A percentile compares a stretch with the other conserved stretches of the same genome.
phyloP scores from a whole-genome alignment of 2,113 vertebrate genomes.

The Callipepla squamata region DNA sequence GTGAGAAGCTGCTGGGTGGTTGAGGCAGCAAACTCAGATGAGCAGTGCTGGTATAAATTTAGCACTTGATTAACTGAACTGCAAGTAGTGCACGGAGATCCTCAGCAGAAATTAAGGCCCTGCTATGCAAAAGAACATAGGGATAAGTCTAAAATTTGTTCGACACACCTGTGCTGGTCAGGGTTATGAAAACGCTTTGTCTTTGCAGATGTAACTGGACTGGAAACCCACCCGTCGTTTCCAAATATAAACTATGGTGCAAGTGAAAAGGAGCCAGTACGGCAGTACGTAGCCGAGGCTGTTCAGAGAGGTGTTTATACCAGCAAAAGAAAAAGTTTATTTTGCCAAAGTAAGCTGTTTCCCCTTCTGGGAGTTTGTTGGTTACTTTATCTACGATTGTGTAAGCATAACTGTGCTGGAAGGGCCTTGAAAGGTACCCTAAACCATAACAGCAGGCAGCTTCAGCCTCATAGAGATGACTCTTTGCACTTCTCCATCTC shows the following conservation, averaged over 20 bases:
- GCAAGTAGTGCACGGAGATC: neutral
- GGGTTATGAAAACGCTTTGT: conserved; percentile 24
- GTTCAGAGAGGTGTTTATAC: neutral
- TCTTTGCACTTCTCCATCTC: neutral
- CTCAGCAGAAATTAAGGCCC: conserved; percentile 2
- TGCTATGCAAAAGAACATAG: conserved; percentile 17
- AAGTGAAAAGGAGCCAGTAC: neutral
- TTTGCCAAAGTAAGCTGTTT: neutral
- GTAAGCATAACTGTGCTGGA: neutral
- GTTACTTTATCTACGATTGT: neutral
- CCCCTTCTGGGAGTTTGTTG: neutral
- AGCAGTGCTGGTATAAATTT: neutral
- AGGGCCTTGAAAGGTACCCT: neutral
- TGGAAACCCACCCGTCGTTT: neutral
- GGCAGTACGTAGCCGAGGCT: neutral
- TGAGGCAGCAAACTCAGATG: neutral
- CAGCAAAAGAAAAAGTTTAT: neutral
- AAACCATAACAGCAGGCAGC: neutral
- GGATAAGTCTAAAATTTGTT: neutral
- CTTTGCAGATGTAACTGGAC: conserved; percentile 17
- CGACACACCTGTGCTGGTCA: neutral
- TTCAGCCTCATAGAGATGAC: neutral
- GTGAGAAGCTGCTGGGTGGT: neutral
- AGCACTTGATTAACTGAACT: neutral
- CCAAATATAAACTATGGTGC: conserved; percentile 5